Percentiles rank a stretch among this genome's conserved stretches.
phyloP scores from a whole-genome alignment of 2,113 vertebrate species.

The Takifugu flavidus region DNA sequence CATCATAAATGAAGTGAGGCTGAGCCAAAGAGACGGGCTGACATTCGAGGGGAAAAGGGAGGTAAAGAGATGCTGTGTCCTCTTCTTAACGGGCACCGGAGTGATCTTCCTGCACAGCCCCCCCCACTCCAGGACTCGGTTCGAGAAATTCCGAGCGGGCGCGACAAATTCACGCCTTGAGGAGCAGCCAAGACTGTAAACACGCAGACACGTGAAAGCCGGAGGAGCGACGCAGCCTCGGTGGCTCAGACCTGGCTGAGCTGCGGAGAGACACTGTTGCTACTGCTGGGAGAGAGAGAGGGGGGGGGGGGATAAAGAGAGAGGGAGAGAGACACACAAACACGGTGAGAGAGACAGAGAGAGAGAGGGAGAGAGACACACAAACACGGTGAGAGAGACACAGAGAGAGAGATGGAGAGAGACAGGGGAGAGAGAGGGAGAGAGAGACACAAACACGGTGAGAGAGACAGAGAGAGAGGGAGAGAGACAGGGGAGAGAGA shows the following conservation, averaged over 20 bases:
- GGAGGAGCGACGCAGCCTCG: neutral
- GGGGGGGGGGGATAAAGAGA: too few species aligned
- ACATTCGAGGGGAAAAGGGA: slow-evolving; percentile 9
- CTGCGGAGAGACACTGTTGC: slow-evolving; percentile 52
- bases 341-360: too few species aligned
- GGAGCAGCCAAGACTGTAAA: slow-evolving; percentile 31
- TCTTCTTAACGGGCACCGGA: slow-evolving; percentile 50
- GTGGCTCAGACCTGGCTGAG: slow-evolving; percentile 63
- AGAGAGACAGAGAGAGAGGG: too few species aligned
- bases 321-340: too few species aligned
- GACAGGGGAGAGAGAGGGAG: too few species aligned
- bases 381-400: too few species aligned
- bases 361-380: too few species aligned
- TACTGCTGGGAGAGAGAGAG: too few species aligned
- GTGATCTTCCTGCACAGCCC: slow-evolving; percentile 26
- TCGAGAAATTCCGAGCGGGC: slow-evolving; percentile 47
- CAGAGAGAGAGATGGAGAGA: too few species aligned
- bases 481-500: too few species aligned
- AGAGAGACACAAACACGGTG: too few species aligned
- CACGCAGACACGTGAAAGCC: slow-evolving; percentile 16
- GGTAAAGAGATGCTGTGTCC: slow-evolving; percentile 46
- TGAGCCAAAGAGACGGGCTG: slow-evolving; percentile 19
- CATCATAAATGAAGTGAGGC: slow-evolving; percentile 14
- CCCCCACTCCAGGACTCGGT: slow-evolving; percentile 24
- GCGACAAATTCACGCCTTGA: slow-evolving; percentile 19